Conservation (phyloP, 2,888 invertebrate genomes). For the Cheilosia soror region DNA sequence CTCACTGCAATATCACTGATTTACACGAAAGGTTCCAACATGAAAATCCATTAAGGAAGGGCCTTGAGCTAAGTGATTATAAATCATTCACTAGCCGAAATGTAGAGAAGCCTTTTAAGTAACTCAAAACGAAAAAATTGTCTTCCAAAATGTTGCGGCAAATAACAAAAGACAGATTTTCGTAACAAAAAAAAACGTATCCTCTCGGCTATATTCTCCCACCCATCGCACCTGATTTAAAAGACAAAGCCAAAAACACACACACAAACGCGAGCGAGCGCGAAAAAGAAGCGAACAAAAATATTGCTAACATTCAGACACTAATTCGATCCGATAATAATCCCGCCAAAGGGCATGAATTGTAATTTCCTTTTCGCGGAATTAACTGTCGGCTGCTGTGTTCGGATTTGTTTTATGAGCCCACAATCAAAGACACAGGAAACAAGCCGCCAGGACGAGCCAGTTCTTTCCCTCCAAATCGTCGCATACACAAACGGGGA, state of each 20-base stretch:
- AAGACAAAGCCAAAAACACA: constrained; percentile 24
- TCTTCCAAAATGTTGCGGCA: constrained; percentile 7
- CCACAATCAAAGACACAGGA: constrained; percentile 73
- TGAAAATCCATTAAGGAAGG: too few relatives aligned
- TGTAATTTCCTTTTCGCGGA: constrained; percentile 84
- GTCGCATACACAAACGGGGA: constrained; percentile 18
- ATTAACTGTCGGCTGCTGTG: constrained; percentile 81
- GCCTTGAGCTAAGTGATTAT: too few relatives aligned
- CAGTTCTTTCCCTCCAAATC: constrained; percentile 18
- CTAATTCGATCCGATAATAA: constrained; percentile 83
- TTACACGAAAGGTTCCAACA: too few relatives aligned
- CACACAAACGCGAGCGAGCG: constrained; percentile 28
- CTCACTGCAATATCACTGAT: too few relatives aligned
- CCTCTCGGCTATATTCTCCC: neutral
- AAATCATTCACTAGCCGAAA: neutral
- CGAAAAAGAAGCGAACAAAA: constrained; percentile 43
- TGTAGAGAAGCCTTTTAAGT: too few relatives aligned
- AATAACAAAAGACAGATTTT: constrained; percentile 1
- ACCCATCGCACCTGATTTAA: constrained; percentile 43
- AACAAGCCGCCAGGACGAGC: constrained; percentile 67
- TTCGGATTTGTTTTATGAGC: constrained; percentile 74
- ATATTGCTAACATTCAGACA: constrained; percentile 78
- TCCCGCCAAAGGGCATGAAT: constrained; percentile 83
- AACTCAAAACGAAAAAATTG: neutral
- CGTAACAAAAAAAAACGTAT: constrained; percentile 2